Base-by-base conservation (phyloP, 2,888 invertebrate species). In the Sericinus montela region DNA sequence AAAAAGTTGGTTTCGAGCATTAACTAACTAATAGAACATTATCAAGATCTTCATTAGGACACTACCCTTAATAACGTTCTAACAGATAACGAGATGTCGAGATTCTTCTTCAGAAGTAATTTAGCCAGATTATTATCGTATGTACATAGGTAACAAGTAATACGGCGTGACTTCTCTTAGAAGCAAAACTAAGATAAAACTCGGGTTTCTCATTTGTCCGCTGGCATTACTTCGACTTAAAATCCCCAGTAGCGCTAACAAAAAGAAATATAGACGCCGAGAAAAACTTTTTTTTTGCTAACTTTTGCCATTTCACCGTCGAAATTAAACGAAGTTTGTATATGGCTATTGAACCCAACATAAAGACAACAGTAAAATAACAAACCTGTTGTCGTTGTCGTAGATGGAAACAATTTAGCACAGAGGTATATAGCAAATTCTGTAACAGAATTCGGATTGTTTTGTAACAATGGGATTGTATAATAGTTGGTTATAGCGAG, bases 161-260 rank as follows among this genome's bases (percentile, higher is more conserved):
- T 15, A 29, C 32, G 10, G 16, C 30, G 23, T 43, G 48, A 48
- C 43, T 38, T 36, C 42, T 37, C 41, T 39, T 23, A 10, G 28
- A 16, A 35, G 28, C 29, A 15, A 40, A 50, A 50, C 40, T 15
- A 9, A 45, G 45, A 50, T 50, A 50, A 50, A 49, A 49, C 39
- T 44, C 36, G 11, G n/a, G 35, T 40, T 38, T 28, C 44, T 34
- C 45, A 50, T 45, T 50, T 45, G 49, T 48, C 45, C 45, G 49
- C 39, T 23, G 19, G 36, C 49, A 36, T 41, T 35, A 29, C 39
- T 36, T 14, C 40, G 49, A 50, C 40, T 50, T 45, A 36, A 50
- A 50, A 45, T 49, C 49, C n/a, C 49, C 49, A n/a, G 40, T 19
- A 40, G 49, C 29, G 34, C 44, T 43, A 49, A 49, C 49, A 39